Base-by-base conservation (phyloP, 2,113 vertebrate genomes). In the Pterophyllum scalare region DNA sequence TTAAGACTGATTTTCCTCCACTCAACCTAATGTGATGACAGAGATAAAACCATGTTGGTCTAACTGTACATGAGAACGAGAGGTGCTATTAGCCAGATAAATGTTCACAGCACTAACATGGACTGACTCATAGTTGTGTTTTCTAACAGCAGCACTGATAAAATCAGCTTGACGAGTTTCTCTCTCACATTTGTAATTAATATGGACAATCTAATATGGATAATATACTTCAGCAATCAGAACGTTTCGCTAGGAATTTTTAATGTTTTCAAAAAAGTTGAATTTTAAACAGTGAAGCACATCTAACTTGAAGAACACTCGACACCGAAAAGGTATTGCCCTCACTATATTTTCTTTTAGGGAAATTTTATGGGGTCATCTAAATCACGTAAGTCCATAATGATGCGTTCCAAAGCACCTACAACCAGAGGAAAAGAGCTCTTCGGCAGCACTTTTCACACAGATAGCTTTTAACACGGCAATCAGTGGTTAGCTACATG, bases 21-120 rank as follows among this genome's bases (percentile, higher is more conserved):
- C 91, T 93, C 91, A 93, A 82, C 87, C 92, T 94, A 93, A 95
- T 94, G 93, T 91, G 93, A 95, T 95, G 94, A 94, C 93, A 94
- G 89, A 90, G 90, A 93, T 94, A 92, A 90, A 91, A 87, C 88
- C 79, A 67, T 84, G 87, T 87, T 14, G 78, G 87, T 86, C 79
- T 91, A 85, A 94, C 93, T 93, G 91, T 91, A 90, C 85, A 92
- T 72, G 19, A 83, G 79, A 90, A 59, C 33, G 56, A 89, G 88
- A 81, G 83, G 83, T 7, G 20, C 84, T 72, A 40, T 81, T 85
- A 85, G 62, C 70, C 26, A 56, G 83, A 85, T 61, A 81, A 81
- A 82, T 75, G 81, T 85, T 88, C 87, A 81, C 64, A 52, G 52
- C 35, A 31, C 65, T 72, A 77, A 87, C 77, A 46, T 35, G 28